Conservation (phyloP, 1,140 invertebrate genomes). For the Drosophila sp. region DNA sequence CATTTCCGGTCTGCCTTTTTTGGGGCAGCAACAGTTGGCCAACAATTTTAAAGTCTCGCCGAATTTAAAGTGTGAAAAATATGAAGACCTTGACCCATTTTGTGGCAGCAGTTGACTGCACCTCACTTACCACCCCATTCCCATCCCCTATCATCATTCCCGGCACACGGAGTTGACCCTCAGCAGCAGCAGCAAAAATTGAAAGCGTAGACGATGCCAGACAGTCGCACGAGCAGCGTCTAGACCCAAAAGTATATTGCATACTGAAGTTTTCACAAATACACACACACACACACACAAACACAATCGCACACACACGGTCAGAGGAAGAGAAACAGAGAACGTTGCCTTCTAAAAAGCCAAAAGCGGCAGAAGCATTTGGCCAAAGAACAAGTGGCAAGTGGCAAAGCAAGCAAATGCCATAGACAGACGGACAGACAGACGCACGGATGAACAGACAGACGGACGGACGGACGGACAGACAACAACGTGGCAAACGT, state of each 20-base stretch:
- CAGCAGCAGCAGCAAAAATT: slow-evolving; percentile 46
- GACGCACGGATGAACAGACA: no score
- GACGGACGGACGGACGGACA: no score
- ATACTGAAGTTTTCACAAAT: slow-evolving; percentile 69
- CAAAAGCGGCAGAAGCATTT: slow-evolving; percentile 54
- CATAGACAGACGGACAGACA: slow-evolving; percentile 48
- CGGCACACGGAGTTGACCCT: slow-evolving; percentile 43
- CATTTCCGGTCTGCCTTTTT: slow-evolving; percentile 59
- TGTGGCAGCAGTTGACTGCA: background rate
- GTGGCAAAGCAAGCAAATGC: slow-evolving; percentile 52
- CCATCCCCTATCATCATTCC: no score
- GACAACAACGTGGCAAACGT: slow-evolving; percentile 56
- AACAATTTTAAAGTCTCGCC: slow-evolving; percentile 58
- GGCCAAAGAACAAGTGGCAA: slow-evolving; percentile 63
- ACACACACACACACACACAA: slow-evolving; percentile 42
- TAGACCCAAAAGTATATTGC: slow-evolving; percentile 80
- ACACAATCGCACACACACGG: slow-evolving; percentile 3
- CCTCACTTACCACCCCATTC: no score
- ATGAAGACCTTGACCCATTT: slow-evolving; percentile 76
- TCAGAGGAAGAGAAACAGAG: slow-evolving; percentile 11
- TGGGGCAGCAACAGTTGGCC: slow-evolving; percentile 67
- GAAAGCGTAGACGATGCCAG: slow-evolving; percentile 53
- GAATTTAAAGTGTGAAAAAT: slow-evolving; percentile 60
- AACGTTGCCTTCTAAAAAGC: slow-evolving; percentile 40
- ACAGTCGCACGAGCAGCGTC: slow-evolving; percentile 56